Percentiles rank a stretch among this genome's conserved stretches.
Evolutionary conservation across 2,888 invertebrate species (phyloP).

Genomic region (Eurytoma adleriae): DNA sequence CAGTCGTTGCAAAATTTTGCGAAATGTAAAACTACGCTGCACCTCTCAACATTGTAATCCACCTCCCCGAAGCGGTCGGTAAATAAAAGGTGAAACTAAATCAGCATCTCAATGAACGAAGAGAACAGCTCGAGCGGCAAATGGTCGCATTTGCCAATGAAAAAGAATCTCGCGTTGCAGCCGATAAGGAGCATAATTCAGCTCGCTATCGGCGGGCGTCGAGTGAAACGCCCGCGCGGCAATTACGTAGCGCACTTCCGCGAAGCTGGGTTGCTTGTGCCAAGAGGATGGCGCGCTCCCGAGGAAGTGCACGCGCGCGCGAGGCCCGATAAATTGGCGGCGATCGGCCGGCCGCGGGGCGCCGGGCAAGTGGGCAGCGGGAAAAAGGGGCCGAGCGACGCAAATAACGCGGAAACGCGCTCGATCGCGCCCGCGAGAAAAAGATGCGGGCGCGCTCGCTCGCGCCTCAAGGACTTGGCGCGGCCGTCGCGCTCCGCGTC

Average conservation of each 20-base stretch:
- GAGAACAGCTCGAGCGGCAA: too few species aligned
- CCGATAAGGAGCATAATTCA: constrained; percentile 32
- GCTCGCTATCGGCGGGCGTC: constrained; percentile 4
- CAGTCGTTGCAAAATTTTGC: not conserved
- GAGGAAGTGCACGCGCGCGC: not conserved
- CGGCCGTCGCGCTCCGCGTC: constrained; percentile 33
- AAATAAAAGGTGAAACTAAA: not conserved
- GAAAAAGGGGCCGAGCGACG: constrained; percentile 14
- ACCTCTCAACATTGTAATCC: too few species aligned
- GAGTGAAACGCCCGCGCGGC: not conserved
- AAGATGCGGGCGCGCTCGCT: constrained; percentile 44
- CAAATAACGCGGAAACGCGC: constrained; percentile 50
- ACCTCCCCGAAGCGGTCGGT: not conserved
- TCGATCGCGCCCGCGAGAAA: constrained; percentile 14
- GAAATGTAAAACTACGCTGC: not conserved
- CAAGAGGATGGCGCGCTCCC: not conserved
- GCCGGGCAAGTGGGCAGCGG: not conserved
- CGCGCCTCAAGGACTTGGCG: constrained; percentile 54
- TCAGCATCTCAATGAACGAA: too few species aligned
- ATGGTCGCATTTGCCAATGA: too few species aligned
- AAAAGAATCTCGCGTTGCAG: not conserved
- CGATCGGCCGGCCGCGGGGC: not conserved
- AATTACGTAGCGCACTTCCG: not conserved
- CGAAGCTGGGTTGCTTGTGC: not conserved
- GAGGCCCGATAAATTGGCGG: not conserved